Evolutionary conservation across 2,797 vertebrate species (phyloP).

Genomic region (Halcyon badia): DNA sequence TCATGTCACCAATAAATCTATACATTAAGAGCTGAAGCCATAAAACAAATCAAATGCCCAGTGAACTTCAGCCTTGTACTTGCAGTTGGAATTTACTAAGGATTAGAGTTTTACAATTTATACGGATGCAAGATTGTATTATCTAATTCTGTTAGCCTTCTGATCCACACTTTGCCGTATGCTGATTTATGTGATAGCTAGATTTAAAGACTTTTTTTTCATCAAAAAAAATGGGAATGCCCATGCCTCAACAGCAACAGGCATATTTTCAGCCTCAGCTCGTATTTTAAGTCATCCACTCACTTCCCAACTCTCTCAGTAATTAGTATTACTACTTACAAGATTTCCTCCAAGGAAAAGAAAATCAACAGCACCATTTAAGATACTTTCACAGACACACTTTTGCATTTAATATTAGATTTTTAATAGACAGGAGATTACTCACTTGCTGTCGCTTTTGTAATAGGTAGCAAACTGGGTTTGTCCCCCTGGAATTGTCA

Average conservation of each 20-base stretch:
- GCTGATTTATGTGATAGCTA: not conserved
- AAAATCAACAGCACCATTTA: conserved; percentile 19
- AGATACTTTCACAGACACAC: not conserved
- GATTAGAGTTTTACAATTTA: not conserved
- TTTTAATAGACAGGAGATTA: conserved; percentile 48
- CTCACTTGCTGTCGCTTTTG: not conserved
- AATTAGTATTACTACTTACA: conserved; percentile 15
- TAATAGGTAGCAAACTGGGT: not conserved
- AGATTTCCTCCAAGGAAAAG: not conserved
- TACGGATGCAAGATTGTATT: not conserved
- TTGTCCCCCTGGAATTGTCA: conserved; percentile 6
- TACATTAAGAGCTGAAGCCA: not conserved
- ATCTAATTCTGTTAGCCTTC: not conserved
- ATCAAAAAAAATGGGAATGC: not conserved
- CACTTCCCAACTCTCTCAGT: not conserved
- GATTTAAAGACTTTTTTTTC: not conserved
- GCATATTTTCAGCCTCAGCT: not conserved
- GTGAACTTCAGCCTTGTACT: not conserved
- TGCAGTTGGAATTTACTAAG: not conserved
- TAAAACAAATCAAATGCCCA: not conserved
- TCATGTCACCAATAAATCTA: not conserved
- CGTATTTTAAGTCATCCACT: not conserved
- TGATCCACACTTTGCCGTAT: not conserved
- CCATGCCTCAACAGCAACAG: not conserved
- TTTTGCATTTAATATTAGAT: conserved; percentile 36